phyloP scores from a whole-genome alignment of 2,888 invertebrate species.

The Nomada lathburiana region DNA sequence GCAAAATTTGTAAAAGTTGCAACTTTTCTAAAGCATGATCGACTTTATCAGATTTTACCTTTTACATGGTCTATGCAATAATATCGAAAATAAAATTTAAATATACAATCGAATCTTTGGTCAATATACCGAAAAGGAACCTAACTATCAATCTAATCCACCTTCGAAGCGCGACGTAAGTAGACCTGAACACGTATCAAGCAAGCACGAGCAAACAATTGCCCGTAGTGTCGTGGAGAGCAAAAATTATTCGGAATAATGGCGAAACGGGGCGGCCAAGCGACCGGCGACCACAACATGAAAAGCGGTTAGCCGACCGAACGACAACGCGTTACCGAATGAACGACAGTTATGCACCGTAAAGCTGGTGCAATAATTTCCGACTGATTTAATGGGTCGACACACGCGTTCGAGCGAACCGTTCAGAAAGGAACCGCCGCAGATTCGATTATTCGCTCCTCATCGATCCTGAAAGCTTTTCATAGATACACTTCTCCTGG shows the following conservation, averaged over 20 bases:
- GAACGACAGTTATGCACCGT: conserved; percentile 54
- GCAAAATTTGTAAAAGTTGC: too few species aligned
- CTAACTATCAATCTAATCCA: background rate
- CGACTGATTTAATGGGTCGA: conserved; percentile 60
- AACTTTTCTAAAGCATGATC: background rate
- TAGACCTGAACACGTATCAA: background rate
- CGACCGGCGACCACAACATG: conserved; percentile 19
- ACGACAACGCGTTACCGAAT: conserved; percentile 41
- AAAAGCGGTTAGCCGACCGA: conserved; percentile 36
- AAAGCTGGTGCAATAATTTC: conserved; percentile 62
- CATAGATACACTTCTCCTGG: background rate
- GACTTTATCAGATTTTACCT: background rate
- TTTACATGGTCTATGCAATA: background rate
- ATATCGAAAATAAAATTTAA: background rate
- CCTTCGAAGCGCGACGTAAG: background rate
- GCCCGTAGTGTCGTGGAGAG: background rate
- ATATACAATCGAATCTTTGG: background rate
- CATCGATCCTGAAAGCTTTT: background rate
- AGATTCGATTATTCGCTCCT: conserved; percentile 35
- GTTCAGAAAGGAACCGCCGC: conserved; percentile 48
- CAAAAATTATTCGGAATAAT: conserved; percentile 29
- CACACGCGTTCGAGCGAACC: background rate
- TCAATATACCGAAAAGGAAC: background rate
- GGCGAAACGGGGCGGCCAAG: background rate
- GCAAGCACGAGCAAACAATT: background rate